Base-by-base conservation (phyloP, 2,888 invertebrate genomes). In the Stenichneumon culpator region DNA sequence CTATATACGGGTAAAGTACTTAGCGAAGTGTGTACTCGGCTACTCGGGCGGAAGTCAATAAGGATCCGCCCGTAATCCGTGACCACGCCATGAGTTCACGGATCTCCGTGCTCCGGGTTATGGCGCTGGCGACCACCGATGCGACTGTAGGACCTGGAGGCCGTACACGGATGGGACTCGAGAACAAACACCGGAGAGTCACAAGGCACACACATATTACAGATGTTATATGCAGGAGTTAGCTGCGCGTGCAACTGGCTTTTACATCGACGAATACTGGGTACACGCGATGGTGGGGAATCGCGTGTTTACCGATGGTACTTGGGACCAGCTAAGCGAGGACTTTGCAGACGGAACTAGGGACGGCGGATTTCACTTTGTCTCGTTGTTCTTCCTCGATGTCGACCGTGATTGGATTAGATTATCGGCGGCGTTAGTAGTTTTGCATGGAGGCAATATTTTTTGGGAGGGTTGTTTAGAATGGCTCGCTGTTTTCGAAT, bases 51-150 rank as follows among this genome's bases (percentile, higher is more conserved):
- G 83, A 86, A 85, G 86, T 86, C 85, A 86, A 85, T 86, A 85
- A 85, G 85, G 83, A 83, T 86, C 86, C 63, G 80, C 83, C 74
- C 70, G 86, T 85, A 85, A 86, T 86, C 82, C 86, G 80, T 85
- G 81, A 80, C 82, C 85, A 73, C 80, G 74, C 80, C 74, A 65
- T 82, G 68, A 84, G 80, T 77, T 73, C 80, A 80, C 80, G 86
- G 39, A 82, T 82, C 84, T 84, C 63, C 50, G 47, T 54, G 6
- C 19, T 52, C 19, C 28, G 28, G 16, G 14, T 74, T 44, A 25
- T 69, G 9, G n/a, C 36, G 39, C 16, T 16, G 19, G n/a, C 39
- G 47, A 65, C n/a, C 2, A 19, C 5, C 52, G 52, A 22, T 25
- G 36, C 60, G 54, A 7, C n/a, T 47, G n/a, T 9, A 28, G 2